These are phyloP conservation scores for Sebastes kiyomatsui DNA, from an alignment of 2,797 vertebrate species.

Conservation along the genomic window DNA sequence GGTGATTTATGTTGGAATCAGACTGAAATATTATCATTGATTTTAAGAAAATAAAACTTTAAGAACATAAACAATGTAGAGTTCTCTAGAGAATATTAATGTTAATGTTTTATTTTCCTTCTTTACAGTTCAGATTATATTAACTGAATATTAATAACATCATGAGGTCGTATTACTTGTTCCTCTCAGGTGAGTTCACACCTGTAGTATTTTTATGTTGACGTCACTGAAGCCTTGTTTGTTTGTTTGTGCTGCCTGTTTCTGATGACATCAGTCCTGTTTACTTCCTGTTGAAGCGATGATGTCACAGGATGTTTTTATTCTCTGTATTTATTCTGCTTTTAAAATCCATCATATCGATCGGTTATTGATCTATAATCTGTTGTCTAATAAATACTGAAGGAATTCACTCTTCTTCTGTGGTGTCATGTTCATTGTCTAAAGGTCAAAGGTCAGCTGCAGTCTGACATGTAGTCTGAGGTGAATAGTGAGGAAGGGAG, in stretches of 20 bases:
- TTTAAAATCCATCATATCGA: slow-evolving; percentile 64
- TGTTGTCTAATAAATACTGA: slow-evolving; percentile 77
- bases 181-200: slow-evolving; percentile 12
- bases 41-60: slow-evolving; percentile 5
- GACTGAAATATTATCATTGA: background rate
- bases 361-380: slow-evolving; percentile 40
- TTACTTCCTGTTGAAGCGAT: slow-evolving; percentile 32
- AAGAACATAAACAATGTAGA: background rate
- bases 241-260: slow-evolving; percentile 15
- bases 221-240: slow-evolving; percentile 32
- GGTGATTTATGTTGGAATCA: background rate
- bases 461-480: too few species aligned
- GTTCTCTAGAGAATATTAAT: background rate
- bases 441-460: too few species aligned
- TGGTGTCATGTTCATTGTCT: background rate
- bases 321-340: slow-evolving; percentile 17
- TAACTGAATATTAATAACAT: slow-evolving; percentile 8
- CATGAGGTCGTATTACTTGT: background rate
- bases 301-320: slow-evolving; percentile 8
- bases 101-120: background rate
- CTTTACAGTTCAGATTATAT: background rate
- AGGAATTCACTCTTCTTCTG: background rate
- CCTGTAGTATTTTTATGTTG: slow-evolving; percentile 15
- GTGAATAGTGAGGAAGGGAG: too few species aligned
- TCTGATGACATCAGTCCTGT: slow-evolving; percentile 37